Evolutionary conservation across 2,797 vertebrate species (phyloP).

Genomic region (Phalanger gymnotis): DNA sequence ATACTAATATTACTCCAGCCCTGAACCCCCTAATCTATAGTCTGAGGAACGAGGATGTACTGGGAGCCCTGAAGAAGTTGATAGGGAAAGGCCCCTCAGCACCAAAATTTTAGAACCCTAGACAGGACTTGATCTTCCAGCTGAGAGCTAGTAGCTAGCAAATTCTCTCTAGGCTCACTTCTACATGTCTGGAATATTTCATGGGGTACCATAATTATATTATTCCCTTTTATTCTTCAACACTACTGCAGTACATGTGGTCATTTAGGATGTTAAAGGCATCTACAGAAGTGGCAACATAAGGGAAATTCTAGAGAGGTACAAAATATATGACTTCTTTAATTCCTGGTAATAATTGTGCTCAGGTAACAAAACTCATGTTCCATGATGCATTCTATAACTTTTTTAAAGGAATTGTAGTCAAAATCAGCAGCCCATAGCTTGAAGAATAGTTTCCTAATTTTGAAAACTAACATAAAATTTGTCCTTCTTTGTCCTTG

Average conservation of each 20-base stretch:
- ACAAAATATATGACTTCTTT: background rate
- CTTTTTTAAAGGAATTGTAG: background rate
- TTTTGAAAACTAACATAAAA: background rate
- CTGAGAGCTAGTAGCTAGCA: background rate
- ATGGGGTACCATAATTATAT: no score
- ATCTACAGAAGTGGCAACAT: background rate
- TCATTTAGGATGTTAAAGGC: no score
- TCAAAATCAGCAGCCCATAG: background rate
- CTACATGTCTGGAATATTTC: no score
- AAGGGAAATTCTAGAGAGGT: background rate
- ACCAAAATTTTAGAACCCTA: background rate
- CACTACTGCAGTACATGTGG: background rate
- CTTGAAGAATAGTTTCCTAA: background rate
- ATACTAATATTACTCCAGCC: constrained; percentile 63
- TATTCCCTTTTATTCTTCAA: no score
- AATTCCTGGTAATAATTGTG: background rate
- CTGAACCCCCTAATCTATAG: constrained; percentile 73
- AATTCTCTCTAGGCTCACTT: no score
- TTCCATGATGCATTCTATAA: background rate
- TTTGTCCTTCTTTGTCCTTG: background rate
- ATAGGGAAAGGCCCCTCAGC: constrained; percentile 11
- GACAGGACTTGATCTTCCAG: background rate
- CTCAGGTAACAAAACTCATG: background rate
- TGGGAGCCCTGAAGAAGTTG: constrained; percentile 58
- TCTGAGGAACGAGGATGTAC: constrained; percentile 71